Base-by-base conservation (phyloP, 2,113 vertebrate species). In the Sclerurus mexicanus region DNA sequence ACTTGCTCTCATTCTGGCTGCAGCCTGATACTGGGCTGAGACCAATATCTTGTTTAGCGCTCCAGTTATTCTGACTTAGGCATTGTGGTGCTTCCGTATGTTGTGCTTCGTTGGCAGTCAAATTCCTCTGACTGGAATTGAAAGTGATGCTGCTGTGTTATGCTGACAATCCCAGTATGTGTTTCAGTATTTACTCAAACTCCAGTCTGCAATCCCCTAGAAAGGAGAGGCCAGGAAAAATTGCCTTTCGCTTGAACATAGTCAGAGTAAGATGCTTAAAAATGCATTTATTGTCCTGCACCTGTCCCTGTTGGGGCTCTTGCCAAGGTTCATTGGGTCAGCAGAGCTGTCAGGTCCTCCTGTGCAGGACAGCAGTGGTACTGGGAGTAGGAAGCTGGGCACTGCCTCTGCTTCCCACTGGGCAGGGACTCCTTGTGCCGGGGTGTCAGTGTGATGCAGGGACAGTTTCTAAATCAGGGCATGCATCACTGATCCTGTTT, bases 31-130 rank as follows among this genome's bases (percentile, higher is more conserved):
- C 19, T 50, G 58, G 47, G n/a, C 52, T 0, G 6, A 12, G 68
- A 5, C 5, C 1, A 5, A 3, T 1, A 1, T 4, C 37, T 24
- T 35, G 40, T 64, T 67, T 5, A 35, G 84, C 55, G 17, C 73
- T 68, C 35, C 64, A 27, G 18, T 68, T 11, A 4, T 60, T 47
- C 17, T 15, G 18, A 4, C 25, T 30, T 28, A 42, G 56, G 33
- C 14, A 2, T 82, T 35, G 11, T 40, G 68, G 42, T 25, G 46
- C 79, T 66, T 50, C 55, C 20, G 0, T 3, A 0, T 3, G 5
- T 27, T 68, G 66, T 30, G 25, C 62, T 52, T 58, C 14, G 14
- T 44, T n/a, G 39, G 75, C 39, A 60, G 46, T 12, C 59, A 47
- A 55, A 58, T 28, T 56, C n/a, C 37, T 68, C 58, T 66, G 46